Evolutionary conservation across 1,140 invertebrate species (phyloP).

Genomic region (Eriocheir sinensis): DNA sequence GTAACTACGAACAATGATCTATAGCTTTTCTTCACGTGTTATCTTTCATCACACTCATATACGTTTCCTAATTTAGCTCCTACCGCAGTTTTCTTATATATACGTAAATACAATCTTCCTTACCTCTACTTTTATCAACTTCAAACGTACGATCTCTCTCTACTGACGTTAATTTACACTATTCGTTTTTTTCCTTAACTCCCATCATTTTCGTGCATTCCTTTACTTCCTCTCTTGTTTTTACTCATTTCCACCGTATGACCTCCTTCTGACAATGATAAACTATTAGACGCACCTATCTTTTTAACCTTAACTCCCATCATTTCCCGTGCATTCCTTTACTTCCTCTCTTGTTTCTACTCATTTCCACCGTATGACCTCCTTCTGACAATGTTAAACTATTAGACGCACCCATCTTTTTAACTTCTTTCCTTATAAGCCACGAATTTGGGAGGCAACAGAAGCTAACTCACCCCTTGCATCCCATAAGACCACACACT

Average conservation of each 20-base stretch:
- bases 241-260: not conserved
- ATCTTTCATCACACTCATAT: not conserved
- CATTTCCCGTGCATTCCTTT: not conserved
- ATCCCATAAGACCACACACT: not conserved
- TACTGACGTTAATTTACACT: too few relatives aligned
- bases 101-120: not conserved
- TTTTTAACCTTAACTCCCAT: not conserved
- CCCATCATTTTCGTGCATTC: too few relatives aligned
- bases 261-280: not conserved
- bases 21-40: not conserved
- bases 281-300: too few relatives aligned
- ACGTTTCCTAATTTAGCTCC: not conserved
- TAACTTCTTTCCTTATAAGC: not conserved
- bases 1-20: too few relatives aligned
- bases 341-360: not conserved
- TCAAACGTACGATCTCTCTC: not conserved
- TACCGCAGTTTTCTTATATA: not conserved
- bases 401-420: not conserved
- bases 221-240: too few relatives aligned
- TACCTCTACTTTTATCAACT: not conserved
- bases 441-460: too few relatives aligned
- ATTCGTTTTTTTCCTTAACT: not conserved
- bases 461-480: not conserved
- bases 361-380: not conserved
- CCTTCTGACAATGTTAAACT: not conserved